Conservation (phyloP, 2,113 vertebrate genomes). For the Ailuropoda melanoleuca region DNA sequence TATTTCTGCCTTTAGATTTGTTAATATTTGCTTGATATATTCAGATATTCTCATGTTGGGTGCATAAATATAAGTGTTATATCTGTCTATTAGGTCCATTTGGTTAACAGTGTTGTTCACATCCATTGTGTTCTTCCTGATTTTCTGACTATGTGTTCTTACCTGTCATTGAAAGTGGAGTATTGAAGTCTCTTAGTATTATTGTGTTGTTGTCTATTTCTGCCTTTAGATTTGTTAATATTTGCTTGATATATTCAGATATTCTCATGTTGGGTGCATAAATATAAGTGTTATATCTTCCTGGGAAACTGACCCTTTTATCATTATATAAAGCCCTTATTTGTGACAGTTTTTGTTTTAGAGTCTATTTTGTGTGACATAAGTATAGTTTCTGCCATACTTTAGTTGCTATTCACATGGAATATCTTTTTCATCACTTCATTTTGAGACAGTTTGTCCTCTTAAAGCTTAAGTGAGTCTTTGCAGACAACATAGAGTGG, state of each 20-base stretch:
- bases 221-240: neutral
- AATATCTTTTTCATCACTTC: neutral
- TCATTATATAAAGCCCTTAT: neutral
- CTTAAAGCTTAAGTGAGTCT: neutral
- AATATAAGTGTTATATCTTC: neutral
- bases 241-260: neutral
- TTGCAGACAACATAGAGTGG: neutral
- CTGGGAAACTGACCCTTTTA: neutral
- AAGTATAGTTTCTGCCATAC: neutral
- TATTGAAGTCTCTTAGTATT: neutral
- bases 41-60: too few species aligned
- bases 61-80: neutral
- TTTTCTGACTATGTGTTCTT: neutral
- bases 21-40: too few species aligned
- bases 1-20: too few species aligned
- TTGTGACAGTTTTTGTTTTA: neutral
- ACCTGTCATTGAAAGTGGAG: neutral
- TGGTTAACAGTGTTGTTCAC: neutral
- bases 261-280: neutral
- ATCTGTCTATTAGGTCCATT: neutral
- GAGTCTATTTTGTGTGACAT: neutral
- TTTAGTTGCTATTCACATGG: neutral
- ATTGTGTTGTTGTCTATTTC: neutral
- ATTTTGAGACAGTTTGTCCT: neutral
- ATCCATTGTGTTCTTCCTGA: neutral